These are phyloP conservation scores for Odiellus spinosus DNA, from an alignment of 2,888 invertebrate species.

Conservation along the genomic window DNA sequence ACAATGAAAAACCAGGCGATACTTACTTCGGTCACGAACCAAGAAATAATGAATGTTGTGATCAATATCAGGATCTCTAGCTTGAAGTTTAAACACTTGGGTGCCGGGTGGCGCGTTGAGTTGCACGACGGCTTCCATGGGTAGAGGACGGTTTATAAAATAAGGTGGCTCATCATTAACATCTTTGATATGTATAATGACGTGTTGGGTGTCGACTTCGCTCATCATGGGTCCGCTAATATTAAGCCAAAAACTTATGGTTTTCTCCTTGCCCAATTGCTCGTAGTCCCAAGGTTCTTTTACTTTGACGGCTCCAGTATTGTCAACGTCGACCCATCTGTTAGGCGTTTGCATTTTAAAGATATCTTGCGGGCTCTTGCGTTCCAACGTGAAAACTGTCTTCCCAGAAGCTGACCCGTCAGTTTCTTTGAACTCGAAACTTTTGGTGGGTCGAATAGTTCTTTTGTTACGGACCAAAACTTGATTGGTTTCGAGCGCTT, in stretches of 20 bases:
- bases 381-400: conserved; percentile 73
- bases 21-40: conserved; percentile 60
- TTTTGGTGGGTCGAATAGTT: conserved; percentile 67
- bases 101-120: conserved; percentile 87
- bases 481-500: conserved; percentile 23
- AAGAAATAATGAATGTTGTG: conserved; percentile 92
- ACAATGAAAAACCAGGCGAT: no score
- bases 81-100: conserved; percentile 86
- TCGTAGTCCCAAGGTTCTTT: conserved; percentile 96
- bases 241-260: conserved; percentile 89
- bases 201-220: neutral
- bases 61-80: conserved; percentile 91
- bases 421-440: conserved; percentile 77
- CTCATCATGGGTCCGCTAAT: conserved; percentile 52
- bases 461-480: conserved; percentile 9
- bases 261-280: conserved; percentile 81
- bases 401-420: conserved; percentile 77
- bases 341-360: conserved; percentile 87
- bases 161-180: conserved; percentile 48
- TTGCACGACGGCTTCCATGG: conserved; percentile 93
- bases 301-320: conserved; percentile 77
- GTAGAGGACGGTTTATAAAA: conserved; percentile 88
- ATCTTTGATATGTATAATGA: conserved; percentile 1
- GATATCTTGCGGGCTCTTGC: conserved; percentile 78
- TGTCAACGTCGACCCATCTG: conserved; percentile 78